These are phyloP conservation scores for Arizona elegans DNA, from an alignment of 2,113 vertebrate species.

Conservation along the genomic window DNA sequence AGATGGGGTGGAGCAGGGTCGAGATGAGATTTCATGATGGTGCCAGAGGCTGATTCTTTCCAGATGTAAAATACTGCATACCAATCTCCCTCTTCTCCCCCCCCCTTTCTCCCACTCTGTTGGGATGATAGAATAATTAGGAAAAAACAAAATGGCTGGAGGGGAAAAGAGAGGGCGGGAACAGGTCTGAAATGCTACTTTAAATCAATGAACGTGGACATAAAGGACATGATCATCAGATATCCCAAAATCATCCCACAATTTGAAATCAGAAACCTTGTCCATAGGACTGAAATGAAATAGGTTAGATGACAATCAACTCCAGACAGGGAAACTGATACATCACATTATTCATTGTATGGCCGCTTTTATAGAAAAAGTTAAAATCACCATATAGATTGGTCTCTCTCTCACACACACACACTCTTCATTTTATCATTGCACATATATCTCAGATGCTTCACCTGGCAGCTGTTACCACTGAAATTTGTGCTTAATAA, in stretches of 20 bases:
- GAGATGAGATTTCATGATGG: rapidly evolving
- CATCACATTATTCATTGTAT: not conserved
- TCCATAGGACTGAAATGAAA: not conserved
- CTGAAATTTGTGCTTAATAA: not conserved
- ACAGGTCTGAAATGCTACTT: not conserved
- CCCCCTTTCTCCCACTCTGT: not conserved
- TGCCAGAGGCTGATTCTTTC: not conserved
- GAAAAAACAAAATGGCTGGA: not conserved
- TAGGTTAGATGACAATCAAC: not conserved
- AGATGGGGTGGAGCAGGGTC: no score
- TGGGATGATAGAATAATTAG: not conserved
- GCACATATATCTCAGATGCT: not conserved
- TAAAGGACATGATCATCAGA: not conserved
- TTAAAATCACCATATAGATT: not conserved
- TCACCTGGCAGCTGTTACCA: not conserved
- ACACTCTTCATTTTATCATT: not conserved
- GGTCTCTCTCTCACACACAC: not conserved
- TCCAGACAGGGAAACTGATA: not conserved
- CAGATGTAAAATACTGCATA: no score
- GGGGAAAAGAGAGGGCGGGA: no score
- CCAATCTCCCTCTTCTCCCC: not conserved
- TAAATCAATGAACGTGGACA: not conserved
- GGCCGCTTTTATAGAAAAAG: not conserved
- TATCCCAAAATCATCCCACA: not conserved
- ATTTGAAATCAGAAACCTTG: not conserved